phyloP scores from a whole-genome alignment of 2,797 vertebrate species.

The Neoniphon sammara region DNA sequence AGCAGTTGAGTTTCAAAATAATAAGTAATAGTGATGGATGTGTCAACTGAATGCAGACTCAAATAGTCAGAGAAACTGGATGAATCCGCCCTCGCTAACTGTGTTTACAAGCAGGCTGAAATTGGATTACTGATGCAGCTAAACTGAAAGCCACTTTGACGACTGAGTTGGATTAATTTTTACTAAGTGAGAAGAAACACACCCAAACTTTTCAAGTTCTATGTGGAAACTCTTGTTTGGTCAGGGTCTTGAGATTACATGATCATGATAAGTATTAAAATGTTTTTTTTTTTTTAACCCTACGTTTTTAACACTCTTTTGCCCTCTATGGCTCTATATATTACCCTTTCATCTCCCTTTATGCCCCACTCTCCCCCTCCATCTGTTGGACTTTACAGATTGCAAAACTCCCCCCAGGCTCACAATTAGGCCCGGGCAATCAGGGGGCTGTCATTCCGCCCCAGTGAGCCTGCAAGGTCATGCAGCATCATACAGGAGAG shows the following conservation, averaged over 20 bases:
- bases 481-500: slow-evolving; percentile 44
- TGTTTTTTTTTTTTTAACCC: too few relatives aligned
- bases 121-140: too few relatives aligned
- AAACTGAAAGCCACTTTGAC: background rate
- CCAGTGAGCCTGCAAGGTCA: slow-evolving; percentile 82
- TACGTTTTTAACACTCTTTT: background rate
- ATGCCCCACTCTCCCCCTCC: slow-evolving; percentile 44
- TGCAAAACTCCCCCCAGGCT: slow-evolving; percentile 75
- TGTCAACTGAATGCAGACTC: too few relatives aligned
- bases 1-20: too few relatives aligned
- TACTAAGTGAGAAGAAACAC: background rate
- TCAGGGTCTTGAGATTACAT: too few relatives aligned
- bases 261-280: too few relatives aligned
- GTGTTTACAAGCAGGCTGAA: too few relatives aligned
- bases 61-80: too few relatives aligned
- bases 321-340: background rate
- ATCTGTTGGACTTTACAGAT: slow-evolving; percentile 66
- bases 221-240: too few relatives aligned
- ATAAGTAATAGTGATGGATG: too few relatives aligned
- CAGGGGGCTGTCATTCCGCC: slow-evolving; percentile 76
- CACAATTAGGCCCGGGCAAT: slow-evolving; percentile 73
- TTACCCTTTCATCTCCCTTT: slow-evolving; percentile 37
- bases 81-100: too few relatives aligned
- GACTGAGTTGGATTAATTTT: background rate
- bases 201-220: background rate